Evolutionary conservation across 2,888 invertebrate genomes (phyloP).

Genomic region (Lycocerus yunnanus): DNA sequence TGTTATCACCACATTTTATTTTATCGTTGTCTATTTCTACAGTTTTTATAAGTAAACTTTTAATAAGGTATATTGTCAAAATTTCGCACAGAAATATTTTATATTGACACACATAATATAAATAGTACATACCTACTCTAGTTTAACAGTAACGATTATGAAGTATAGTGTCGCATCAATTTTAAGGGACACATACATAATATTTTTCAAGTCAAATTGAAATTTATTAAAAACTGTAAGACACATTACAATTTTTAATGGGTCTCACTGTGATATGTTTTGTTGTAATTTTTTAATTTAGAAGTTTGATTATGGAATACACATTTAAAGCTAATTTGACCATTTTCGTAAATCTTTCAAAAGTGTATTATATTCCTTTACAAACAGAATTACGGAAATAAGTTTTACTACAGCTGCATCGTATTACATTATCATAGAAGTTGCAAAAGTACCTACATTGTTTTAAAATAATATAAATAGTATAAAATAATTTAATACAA

Average conservation of each 20-base stretch:
- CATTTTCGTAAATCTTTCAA: background rate
- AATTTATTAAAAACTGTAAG: background rate
- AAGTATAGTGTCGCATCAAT: conserved; percentile 6
- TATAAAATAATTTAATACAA: background rate
- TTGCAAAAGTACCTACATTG: conserved; percentile 1
- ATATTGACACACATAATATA: conserved; percentile 2
- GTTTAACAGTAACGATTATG: background rate
- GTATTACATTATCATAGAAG: background rate
- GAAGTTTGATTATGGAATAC: background rate
- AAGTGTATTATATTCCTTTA: background rate
- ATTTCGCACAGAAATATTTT: conserved; percentile 17
- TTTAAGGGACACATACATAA: background rate
- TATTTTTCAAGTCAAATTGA: conserved; percentile 9
- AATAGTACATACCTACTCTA: background rate
- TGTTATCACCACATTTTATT: conserved; percentile 22
- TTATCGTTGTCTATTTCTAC: conserved; percentile 28
- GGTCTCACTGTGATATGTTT: conserved; percentile 26
- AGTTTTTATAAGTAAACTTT: conserved; percentile 13
- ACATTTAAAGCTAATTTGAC: conserved; percentile 2
- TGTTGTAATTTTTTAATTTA: conserved; percentile 12
- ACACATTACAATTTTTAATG: background rate
- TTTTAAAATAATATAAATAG: background rate
- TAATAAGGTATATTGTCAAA: conserved; percentile 26
- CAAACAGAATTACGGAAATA: background rate
- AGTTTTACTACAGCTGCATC: background rate